Evolutionary conservation across 2,113 vertebrate genomes (phyloP), one percentile per base, ranked within the genome.

Genomic region (Lipotes vexillifer): DNA sequence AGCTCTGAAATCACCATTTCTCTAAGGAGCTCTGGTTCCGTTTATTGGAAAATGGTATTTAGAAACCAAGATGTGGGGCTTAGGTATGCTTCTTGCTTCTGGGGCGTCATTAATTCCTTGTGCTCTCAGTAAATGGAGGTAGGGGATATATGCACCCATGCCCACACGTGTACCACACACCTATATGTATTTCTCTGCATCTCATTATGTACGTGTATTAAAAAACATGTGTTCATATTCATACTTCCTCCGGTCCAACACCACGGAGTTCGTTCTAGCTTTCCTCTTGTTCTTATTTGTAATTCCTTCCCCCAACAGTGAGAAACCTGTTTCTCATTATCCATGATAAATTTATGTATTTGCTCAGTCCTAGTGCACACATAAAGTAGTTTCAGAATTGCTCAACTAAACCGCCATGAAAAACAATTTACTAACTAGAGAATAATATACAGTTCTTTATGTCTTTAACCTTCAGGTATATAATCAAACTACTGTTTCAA

Each of bases 251-350:
- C 72, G 52, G 69, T 65, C 46, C 41, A 69, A 38, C 8, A n/a
- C 41, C 80, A 46, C 18, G 25, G 55, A 29, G 15, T n/a, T 96
- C 57, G 44, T 81, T 68, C 41, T 83, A 87, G 72, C n/a, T 59
- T 95, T 78, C 68, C 4, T 81, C 20, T 66, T 80, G 92, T 85
- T 20, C 38, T 96, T 89, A 59, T 84, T 94, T 92, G 31, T 44
- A 63, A 80, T 93, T 89, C 49, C 33, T 81, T 93, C 46, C 55
- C 6, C 38, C 41, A 94, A 59, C 27, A 80, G 46, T 41, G 68
- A 93, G 44, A 94, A 94, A 61, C 77, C 57, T 65, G 38, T n/a
- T 65, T 88, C 38, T 94, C 82, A 66, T 94, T 72, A 92, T 87
- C 93, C 83, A 80, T 71, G 61, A 72, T 90, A 89, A 80, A 93